These are phyloP conservation scores for Meiosimyza decipiens DNA, from an alignment of 2,888 invertebrate species.

Conservation along the genomic window DNA sequence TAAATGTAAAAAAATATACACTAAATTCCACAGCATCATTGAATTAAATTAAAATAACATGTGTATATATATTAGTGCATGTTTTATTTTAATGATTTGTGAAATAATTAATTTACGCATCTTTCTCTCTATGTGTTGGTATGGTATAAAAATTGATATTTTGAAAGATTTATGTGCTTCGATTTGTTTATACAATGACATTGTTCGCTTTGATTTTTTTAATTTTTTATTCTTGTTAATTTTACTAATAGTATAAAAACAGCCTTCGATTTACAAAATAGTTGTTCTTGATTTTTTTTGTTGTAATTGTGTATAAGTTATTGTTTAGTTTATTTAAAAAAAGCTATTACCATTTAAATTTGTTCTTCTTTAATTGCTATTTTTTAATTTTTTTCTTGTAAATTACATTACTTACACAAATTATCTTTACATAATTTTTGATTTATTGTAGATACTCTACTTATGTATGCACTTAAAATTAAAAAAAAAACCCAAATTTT, in stretches of 20 bases:
- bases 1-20: conserved; percentile 6
- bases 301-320: not conserved
- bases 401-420: not conserved
- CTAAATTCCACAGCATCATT: conserved; percentile 12
- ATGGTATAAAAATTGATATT: no score
- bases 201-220: conserved; percentile 3
- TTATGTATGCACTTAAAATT: no score
- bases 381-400: not conserved
- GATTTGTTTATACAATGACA: no score
- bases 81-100: no score
- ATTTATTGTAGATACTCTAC: no score
- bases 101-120: no score
- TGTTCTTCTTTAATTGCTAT: not conserved
- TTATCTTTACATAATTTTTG: no score
- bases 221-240: not conserved
- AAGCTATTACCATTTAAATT: no score
- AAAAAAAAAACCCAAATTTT: no score
- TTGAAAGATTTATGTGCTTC: no score
- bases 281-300: not conserved
- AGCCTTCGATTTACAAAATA: conserved; percentile 20
- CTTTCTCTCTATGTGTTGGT: no score
- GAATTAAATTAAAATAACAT: not conserved
- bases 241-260: conserved; percentile 15
- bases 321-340: not conserved
- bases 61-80: no score